A percentile compares a stretch with the other conserved stretches of the same genome.
These are phyloP conservation scores for Andrena flavipes DNA, from an alignment of 2,888 invertebrate genomes.

Conservation along the genomic window DNA sequence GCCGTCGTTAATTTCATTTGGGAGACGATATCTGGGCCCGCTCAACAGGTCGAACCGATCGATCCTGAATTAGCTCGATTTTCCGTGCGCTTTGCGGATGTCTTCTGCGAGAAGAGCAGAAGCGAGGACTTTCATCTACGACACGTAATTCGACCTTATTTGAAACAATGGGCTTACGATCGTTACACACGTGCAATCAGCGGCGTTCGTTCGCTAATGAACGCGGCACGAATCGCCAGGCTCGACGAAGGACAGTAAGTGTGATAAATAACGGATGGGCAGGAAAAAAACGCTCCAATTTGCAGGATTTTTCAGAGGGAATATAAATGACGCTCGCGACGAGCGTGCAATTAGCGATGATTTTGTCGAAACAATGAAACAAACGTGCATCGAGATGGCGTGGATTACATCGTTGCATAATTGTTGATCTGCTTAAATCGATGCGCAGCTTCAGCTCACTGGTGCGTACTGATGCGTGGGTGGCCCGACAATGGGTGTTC, in stretches of 20 bases:
- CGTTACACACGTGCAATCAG: constrained; percentile 1
- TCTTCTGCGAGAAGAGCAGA: not conserved
- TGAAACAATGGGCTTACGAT: not conserved
- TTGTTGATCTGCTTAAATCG: not conserved
- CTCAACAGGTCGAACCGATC: not conserved
- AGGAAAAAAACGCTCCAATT: constrained; percentile 36
- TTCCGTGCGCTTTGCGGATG: not conserved
- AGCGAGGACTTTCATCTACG: not conserved
- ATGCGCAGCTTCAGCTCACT: not conserved
- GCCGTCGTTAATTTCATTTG: not conserved
- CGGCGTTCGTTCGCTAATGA: constrained; percentile 25
- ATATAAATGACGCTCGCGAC: constrained; percentile 45
- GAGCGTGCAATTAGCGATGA: constrained; percentile 33
- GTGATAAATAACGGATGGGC: constrained; percentile 27
- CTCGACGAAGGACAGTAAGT: constrained; percentile 16
- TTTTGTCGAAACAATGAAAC: constrained; percentile 33
- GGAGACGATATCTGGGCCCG: not conserved
- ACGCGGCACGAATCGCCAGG: constrained; percentile 7
- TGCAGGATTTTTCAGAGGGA: not conserved
- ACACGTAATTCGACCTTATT: not conserved
- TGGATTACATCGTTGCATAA: not conserved
- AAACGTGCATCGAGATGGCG: constrained; percentile 6
- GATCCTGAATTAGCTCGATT: not conserved
- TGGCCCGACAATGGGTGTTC: too few relatives aligned
- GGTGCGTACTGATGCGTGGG: too few relatives aligned